Conservation (phyloP, 2,797 vertebrate species). For the Parambassis ranga region DNA sequence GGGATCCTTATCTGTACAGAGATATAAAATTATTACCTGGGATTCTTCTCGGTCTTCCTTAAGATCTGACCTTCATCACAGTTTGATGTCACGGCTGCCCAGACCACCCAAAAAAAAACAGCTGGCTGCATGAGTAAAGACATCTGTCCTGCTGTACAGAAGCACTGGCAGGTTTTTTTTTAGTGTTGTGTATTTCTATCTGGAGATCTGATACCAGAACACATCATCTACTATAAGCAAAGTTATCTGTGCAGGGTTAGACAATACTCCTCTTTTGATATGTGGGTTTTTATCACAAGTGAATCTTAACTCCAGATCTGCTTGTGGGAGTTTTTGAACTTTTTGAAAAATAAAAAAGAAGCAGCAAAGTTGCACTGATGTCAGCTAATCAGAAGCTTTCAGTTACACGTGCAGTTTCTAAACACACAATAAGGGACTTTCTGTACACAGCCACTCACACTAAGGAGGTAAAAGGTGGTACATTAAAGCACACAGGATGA, state of each 20-base stretch:
- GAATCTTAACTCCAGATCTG: slow-evolving; percentile 19
- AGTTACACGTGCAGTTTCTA: slow-evolving; percentile 50
- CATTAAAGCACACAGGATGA: slow-evolving; percentile 6
- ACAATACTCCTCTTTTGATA: slow-evolving; percentile 53
- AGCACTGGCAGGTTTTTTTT: slow-evolving; percentile 21
- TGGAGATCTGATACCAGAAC: slow-evolving; percentile 27
- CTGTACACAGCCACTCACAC: slow-evolving; percentile 18
- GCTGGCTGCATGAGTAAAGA: slow-evolving; percentile 27
- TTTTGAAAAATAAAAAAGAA: slow-evolving; percentile 20
- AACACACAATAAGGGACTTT: slow-evolving; percentile 13
- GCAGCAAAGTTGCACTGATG: slow-evolving; percentile 59
- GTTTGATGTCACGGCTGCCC: slow-evolving; percentile 69
- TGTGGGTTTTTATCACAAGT: slow-evolving; percentile 35
- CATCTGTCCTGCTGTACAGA: slow-evolving; percentile 9
- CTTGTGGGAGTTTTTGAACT: slow-evolving; percentile 41
- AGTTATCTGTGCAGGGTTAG: slow-evolving; percentile 58
- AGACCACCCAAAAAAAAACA: slow-evolving; percentile 61
- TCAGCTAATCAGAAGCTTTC: slow-evolving; percentile 64
- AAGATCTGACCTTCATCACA: slow-evolving; percentile 41
- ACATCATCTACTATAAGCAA: slow-evolving; percentile 30
- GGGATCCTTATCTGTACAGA: slow-evolving; percentile 51
- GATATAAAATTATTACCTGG: slow-evolving; percentile 35
- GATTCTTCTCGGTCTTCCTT: slow-evolving; percentile 59
- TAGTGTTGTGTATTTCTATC: slow-evolving; percentile 31
- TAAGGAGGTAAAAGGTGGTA: not conserved